Percentiles rank a stretch among this genome's conserved stretches.
Conservation (phyloP, 2,797 vertebrate species). For the Helicolenus hilgendorfi region DNA sequence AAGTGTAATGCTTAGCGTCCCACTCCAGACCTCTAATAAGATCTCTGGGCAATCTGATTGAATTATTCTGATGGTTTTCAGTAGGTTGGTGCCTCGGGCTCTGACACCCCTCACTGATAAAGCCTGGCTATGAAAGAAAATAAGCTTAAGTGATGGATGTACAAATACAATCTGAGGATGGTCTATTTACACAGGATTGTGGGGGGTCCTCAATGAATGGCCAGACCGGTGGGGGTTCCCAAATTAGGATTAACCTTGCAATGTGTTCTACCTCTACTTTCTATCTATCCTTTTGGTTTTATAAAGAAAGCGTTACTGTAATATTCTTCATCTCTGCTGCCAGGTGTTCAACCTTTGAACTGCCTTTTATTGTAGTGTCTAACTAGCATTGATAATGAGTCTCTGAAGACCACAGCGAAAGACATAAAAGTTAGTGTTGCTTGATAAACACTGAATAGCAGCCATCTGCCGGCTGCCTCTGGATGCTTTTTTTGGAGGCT, state of each 20-base stretch:
- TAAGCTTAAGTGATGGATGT: constrained; percentile 52
- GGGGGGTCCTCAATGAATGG: constrained; percentile 19
- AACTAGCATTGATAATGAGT: constrained; percentile 71
- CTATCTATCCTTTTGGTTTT: not conserved
- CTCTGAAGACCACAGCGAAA: constrained; percentile 62
- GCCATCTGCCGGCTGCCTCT: constrained; percentile 75
- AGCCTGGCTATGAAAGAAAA: constrained; percentile 70
- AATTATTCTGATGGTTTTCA: constrained; percentile 88
- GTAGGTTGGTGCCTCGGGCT: constrained; percentile 63
- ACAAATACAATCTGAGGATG: constrained; percentile 49
- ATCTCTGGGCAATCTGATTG: constrained; percentile 88
- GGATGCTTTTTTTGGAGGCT: constrained; percentile 59
- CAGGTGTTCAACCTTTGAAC: constrained; percentile 71
- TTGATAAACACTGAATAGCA: constrained; percentile 84
- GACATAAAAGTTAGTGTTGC: constrained; percentile 82
- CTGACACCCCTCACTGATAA: constrained; percentile 66
- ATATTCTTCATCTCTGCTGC: constrained; percentile 32
- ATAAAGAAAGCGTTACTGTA: not conserved
- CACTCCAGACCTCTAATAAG: constrained; percentile 83
- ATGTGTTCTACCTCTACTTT: not conserved
- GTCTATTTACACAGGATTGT: constrained; percentile 31
- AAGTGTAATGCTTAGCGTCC: constrained; percentile 75
- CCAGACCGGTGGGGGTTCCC: not conserved
- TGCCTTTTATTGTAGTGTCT: constrained; percentile 45
- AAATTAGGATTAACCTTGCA: constrained; percentile 30